These are phyloP conservation scores for Matsumurasca onukii DNA, from an alignment of 1,140 invertebrate genomes.

Conservation along the genomic window DNA sequence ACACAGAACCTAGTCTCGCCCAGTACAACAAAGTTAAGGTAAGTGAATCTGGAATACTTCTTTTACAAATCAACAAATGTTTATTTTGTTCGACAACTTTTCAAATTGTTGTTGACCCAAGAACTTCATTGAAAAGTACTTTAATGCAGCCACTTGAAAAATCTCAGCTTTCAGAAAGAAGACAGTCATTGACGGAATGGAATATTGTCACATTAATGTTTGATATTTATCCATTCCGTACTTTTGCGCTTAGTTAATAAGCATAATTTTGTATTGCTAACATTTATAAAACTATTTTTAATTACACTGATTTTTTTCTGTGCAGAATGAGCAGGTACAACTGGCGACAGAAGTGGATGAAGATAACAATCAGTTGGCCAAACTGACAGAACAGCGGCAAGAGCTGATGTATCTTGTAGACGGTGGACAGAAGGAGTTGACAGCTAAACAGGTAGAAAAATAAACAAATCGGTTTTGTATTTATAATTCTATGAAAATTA, in stretches of 20 bases:
- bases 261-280: too few relatives aligned
- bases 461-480: background rate
- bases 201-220: background rate
- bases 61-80: background rate
- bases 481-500: too few relatives aligned
- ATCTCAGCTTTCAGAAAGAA: background rate
- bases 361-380: background rate
- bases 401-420: constrained; percentile 11
- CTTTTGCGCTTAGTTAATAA: too few relatives aligned
- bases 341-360: background rate
- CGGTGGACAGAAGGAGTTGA: constrained; percentile 18
- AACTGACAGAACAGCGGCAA: constrained; percentile 17
- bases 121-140: background rate
- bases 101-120: background rate
- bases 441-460: background rate
- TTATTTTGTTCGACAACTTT: background rate
- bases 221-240: too few relatives aligned
- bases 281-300: too few relatives aligned
- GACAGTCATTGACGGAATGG: background rate
- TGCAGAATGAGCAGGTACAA: constrained; percentile 5
- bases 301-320: too few relatives aligned
- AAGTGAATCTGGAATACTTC: background rate
- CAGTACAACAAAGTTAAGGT: constrained; percentile 26
- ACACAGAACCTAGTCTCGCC: constrained; percentile 34
- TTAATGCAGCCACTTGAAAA: background rate